phyloP scores from a whole-genome alignment of 2,113 vertebrate species.

The Tautogolabrus adspersus region DNA sequence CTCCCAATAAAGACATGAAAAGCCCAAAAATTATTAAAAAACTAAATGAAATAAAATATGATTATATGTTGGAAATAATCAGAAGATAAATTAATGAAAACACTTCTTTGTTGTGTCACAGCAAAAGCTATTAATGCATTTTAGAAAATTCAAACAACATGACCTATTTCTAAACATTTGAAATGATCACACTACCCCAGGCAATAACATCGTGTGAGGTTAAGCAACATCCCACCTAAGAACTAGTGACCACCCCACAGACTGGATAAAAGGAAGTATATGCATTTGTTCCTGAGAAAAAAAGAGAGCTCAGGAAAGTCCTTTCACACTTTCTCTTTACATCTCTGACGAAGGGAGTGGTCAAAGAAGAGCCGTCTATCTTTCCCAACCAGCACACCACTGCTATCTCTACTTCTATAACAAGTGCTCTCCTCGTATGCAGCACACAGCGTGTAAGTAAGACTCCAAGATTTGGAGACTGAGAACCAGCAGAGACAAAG shows the following conservation, averaged over 20 bases:
- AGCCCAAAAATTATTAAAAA: too few species aligned
- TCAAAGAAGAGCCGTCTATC: slow-evolving; percentile 66
- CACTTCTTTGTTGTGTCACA: too few species aligned
- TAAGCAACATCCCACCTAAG: not conserved
- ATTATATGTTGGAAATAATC: too few species aligned
- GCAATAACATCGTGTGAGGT: not conserved
- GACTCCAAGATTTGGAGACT: not conserved
- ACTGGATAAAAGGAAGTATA: too few species aligned
- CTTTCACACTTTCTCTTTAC: not conserved
- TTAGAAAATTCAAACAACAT: not conserved
- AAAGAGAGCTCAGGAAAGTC: not conserved
- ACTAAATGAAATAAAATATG: too few species aligned
- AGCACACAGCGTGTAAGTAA: not conserved
- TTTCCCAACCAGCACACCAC: slow-evolving; percentile 66
- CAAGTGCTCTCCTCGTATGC: not conserved
- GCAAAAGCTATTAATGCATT: not conserved
- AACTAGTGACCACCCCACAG: not conserved
- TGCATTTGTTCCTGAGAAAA: not conserved
- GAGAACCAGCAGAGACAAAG: not conserved
- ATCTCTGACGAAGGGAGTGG: slow-evolving; percentile 72
- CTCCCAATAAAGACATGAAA: too few species aligned
- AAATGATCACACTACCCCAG: too few species aligned
- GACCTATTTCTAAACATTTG: not conserved
- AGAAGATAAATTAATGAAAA: too few species aligned
- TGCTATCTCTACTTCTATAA: slow-evolving; percentile 60